These are phyloP conservation scores for Myotis planiceps DNA, from an alignment of 2,797 vertebrate species.

Conservation along the genomic window DNA sequence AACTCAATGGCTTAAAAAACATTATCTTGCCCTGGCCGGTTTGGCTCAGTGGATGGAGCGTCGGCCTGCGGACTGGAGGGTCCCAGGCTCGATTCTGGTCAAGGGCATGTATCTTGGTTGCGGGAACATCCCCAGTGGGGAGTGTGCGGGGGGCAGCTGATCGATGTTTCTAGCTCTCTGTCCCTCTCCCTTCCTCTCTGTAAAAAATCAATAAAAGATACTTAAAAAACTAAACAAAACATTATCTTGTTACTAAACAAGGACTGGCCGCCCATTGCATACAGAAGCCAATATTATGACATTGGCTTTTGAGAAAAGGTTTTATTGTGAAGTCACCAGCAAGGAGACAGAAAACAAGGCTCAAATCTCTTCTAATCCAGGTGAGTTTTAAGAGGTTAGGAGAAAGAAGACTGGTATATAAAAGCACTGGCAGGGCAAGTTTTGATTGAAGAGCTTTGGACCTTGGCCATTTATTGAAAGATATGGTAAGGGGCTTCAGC, in stretches of 20 bases:
- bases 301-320: not conserved
- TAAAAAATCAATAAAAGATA: too few relatives aligned
- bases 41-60: too few relatives aligned
- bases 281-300: not conserved
- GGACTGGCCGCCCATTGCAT: not conserved
- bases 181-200: too few relatives aligned
- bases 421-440: not conserved
- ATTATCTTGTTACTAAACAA: not conserved
- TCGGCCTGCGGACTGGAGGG: too few relatives aligned
- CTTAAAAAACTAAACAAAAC: not conserved
- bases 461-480: not conserved
- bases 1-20: not conserved
- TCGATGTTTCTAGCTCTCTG: too few relatives aligned
- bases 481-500: not conserved
- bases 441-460: not conserved
- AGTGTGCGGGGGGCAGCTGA: too few relatives aligned
- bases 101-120: too few relatives aligned
- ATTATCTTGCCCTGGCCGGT: too few relatives aligned
- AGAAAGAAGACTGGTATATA: not conserved
- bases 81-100: too few relatives aligned
- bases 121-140: too few relatives aligned
- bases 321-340: not conserved
- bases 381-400: not conserved
- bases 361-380: not conserved
- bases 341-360: not conserved